Base-by-base conservation (phyloP, 2,797 vertebrate genomes). In the Sylvia borin region DNA sequence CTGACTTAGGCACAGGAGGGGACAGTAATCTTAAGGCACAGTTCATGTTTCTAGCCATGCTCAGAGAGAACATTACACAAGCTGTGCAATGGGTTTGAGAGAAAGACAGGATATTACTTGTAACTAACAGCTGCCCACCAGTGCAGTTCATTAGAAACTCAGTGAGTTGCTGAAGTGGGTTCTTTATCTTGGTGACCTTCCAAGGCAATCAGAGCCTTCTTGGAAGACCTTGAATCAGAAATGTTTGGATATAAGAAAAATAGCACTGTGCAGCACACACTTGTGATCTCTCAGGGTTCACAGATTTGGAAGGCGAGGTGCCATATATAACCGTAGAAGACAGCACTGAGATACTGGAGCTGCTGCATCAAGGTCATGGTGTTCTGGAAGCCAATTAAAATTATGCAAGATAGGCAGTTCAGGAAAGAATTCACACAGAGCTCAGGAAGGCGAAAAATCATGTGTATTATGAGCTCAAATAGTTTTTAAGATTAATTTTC, bases 151-250 rank as follows among this genome's bases (percentile, higher is more conserved):
- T 86, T 57, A 76, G 74, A 79, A 82, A 64, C 53, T 82, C 60
- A 51, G 27, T 34, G 72, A 57, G 61, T 88, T 92, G 57, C 72
- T 16, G 1, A 57, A 87, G 60, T 65, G 67, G 20, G 5, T 53
- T 94, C 71, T 93, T 93, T 74, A 17, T 92, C 60, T 91, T 93
- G 87, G 87, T 93, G 89, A 85, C 90, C 76, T 96, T 95, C 85
- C 88, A 82, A 88, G 62, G 60, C 74, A 90, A 34, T 79, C 79
- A 21, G 77, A 88, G 57, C 53, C 45, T 79, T 93, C 71, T 81
- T 81, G 87, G 92, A 85, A 95, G 91, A 92, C 89, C 78, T 92
- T 93, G 81, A 72, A 57, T 89, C 66, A 51, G 53, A 81, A 90
- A 40, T 79, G 54, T 78, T 88, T 93, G 66, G 51, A 10, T 89